Conservation (phyloP, 2,888 invertebrate genomes). For the Epirrhoe tristata region DNA sequence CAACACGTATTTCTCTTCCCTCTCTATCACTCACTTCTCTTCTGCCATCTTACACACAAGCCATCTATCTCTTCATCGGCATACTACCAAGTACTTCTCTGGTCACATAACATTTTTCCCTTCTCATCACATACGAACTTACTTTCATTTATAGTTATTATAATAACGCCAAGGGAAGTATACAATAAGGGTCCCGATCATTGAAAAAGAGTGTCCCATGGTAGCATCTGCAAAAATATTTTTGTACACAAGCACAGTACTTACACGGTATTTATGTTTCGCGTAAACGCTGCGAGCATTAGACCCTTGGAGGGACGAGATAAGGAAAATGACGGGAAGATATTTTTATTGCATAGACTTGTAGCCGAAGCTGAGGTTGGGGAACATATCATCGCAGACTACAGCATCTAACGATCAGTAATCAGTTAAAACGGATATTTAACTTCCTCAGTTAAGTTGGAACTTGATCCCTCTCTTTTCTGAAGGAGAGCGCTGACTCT, state of each 20-base stretch:
- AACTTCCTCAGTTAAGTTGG: too few species aligned
- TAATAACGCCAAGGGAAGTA: slow-evolving; percentile 8
- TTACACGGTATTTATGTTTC: slow-evolving; percentile 44
- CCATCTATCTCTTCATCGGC: too few species aligned
- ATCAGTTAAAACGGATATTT: too few species aligned
- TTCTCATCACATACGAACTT: too few species aligned
- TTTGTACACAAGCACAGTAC: slow-evolving; percentile 44
- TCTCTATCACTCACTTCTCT: too few species aligned
- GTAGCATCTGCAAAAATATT: slow-evolving; percentile 42
- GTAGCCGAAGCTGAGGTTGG: slow-evolving; percentile 33
- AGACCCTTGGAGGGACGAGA: slow-evolving; percentile 42
- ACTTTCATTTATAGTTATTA: background rate
- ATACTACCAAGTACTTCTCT: too few species aligned
- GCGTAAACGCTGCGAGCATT: slow-evolving; percentile 44
- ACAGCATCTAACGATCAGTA: background rate
- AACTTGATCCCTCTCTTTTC: too few species aligned
- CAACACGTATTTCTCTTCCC: too few species aligned
- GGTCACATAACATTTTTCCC: too few species aligned
- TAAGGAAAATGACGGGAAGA: slow-evolving; percentile 44
- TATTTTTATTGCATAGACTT: slow-evolving; percentile 45
- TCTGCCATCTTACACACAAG: too few species aligned
- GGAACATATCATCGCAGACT: background rate
- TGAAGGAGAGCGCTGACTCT: too few species aligned
- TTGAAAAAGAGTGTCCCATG: slow-evolving; percentile 10
- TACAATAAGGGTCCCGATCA: background rate